phyloP scores from a whole-genome alignment of 2,888 invertebrate genomes.

The Taenaris catops region DNA sequence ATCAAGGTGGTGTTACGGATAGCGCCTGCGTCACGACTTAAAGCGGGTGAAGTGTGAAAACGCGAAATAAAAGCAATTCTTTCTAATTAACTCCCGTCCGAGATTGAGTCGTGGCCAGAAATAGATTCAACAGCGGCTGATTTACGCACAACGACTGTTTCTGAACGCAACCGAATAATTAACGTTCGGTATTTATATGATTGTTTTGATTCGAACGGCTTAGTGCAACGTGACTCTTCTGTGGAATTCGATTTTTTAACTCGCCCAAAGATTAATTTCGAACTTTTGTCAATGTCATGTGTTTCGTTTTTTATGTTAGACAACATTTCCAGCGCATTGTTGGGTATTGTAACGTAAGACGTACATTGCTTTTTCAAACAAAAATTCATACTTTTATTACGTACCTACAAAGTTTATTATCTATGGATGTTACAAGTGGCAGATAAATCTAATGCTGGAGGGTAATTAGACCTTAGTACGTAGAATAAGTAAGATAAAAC shows the following conservation, averaged over 20 bases:
- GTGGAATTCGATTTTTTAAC: constrained; percentile 31
- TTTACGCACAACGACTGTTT: constrained; percentile 68
- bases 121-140: constrained; percentile 58
- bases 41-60: constrained; percentile 59
- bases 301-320: not conserved
- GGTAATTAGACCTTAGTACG: too few species aligned
- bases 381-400: too few species aligned
- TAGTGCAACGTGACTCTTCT: constrained; percentile 34
- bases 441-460: too few species aligned
- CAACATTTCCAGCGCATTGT: too few species aligned
- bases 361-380: too few species aligned
- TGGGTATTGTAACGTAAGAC: too few species aligned
- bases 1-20: constrained; percentile 50
- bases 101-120: constrained; percentile 56
- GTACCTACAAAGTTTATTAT: too few species aligned
- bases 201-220: constrained; percentile 71
- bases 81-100: constrained; percentile 69
- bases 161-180: constrained; percentile 65
- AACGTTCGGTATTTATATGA: constrained; percentile 67
- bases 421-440: too few species aligned
- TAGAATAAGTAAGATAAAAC: too few species aligned
- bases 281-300: too few species aligned
- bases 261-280: constrained; percentile 4
- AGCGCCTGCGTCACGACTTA: constrained; percentile 54
- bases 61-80: constrained; percentile 78